phyloP scores from a whole-genome alignment of 2,797 vertebrate species.

The Catharus ustulatus region DNA sequence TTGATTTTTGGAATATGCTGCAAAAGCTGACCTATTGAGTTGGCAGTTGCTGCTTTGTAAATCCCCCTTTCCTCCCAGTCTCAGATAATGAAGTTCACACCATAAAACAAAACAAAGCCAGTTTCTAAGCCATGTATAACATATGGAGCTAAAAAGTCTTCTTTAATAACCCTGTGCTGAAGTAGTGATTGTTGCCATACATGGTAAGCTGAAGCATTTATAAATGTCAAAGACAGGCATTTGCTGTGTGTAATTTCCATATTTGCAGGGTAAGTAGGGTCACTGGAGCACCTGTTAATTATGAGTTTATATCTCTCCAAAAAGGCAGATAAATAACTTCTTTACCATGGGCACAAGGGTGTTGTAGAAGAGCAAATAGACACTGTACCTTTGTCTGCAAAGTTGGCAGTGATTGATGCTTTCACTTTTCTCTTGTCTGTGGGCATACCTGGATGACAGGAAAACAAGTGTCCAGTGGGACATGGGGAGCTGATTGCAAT shows the following conservation, averaged over 20 bases:
- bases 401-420: conserved; percentile 13
- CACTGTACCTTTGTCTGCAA: background rate
- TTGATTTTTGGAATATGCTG: conserved; percentile 53
- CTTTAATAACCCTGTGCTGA: background rate
- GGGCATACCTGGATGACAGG: background rate
- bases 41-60: background rate
- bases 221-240: conserved; percentile 11
- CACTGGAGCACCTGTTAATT: conserved; percentile 32
- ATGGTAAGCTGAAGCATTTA: background rate
- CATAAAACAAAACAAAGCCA: background rate
- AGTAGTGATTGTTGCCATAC: background rate
- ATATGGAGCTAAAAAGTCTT: conserved; percentile 11
- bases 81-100: conserved; percentile 12
- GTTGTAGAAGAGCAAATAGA: background rate
- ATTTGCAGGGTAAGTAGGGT: background rate
- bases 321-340: background rate
- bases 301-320: background rate
- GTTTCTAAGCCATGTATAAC: background rate
- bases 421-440: conserved; percentile 11
- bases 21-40: conserved; percentile 18
- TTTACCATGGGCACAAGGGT: background rate
- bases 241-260: background rate
- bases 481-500: background rate
- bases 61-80: background rate
- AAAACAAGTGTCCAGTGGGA: background rate